These are phyloP conservation scores for Aphis craccivora DNA, from an alignment of 1,140 invertebrate genomes.

Conservation along the genomic window DNA sequence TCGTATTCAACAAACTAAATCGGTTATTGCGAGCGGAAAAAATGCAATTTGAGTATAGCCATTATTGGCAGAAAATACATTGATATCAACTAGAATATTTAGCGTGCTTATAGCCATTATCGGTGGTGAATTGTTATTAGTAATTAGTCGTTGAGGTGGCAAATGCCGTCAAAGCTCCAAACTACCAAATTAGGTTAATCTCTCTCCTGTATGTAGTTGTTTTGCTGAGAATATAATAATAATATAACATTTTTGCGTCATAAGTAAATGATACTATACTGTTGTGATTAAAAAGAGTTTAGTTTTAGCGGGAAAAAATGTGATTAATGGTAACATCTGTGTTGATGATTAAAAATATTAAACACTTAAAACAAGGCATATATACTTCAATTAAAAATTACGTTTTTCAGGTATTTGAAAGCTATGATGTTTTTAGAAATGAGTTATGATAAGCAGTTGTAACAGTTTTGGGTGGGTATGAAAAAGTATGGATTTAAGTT, in stretches of 20 bases:
- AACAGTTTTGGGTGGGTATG: too few species aligned
- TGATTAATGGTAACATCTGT: too few species aligned
- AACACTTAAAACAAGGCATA: background rate
- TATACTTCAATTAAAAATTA: background rate
- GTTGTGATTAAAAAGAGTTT: background rate
- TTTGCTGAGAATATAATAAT: background rate
- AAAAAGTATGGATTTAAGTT: background rate
- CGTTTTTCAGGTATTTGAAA: background rate
- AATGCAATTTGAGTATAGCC: background rate
- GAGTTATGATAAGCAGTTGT: too few species aligned
- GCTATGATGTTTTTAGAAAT: too few species aligned
- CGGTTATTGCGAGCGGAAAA: background rate
- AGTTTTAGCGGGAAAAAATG: background rate
- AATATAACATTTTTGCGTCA: background rate
- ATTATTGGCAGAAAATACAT: background rate
- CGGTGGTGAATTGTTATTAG: background rate
- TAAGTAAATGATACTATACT: too few species aligned
- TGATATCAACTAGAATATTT: background rate
- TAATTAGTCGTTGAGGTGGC: background rate
- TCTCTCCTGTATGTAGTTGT: too few species aligned
- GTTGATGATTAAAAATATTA: background rate
- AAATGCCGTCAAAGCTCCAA: background rate
- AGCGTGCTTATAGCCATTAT: background rate
- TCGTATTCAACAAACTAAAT: background rate
- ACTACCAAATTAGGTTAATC: too few species aligned